Conservation (phyloP, 2,888 invertebrate genomes). For the Lochmaea capreae region DNA sequence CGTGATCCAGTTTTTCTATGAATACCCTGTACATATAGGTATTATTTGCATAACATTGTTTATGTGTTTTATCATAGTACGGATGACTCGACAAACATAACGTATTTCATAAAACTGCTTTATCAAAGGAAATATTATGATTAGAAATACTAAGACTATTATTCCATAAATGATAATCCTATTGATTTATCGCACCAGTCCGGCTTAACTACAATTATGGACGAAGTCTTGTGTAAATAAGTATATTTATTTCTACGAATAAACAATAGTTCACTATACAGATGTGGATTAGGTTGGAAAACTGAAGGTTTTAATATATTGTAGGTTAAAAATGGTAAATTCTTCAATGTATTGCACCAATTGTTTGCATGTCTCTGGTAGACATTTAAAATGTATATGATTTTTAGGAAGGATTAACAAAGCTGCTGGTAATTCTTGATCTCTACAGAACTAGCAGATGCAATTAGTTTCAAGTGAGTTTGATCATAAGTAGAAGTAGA, state of each 20-base stretch:
- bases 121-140: constrained; percentile 38
- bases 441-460: not conserved
- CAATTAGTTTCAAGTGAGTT: no score
- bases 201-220: constrained; percentile 32
- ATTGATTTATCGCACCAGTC: constrained; percentile 39
- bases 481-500: no score
- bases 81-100: constrained; percentile 20
- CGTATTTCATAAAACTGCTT: constrained; percentile 33
- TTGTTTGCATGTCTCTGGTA: not conserved
- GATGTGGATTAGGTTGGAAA: not conserved
- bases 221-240: not conserved
- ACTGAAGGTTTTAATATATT: not conserved
- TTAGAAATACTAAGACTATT: constrained; percentile 38
- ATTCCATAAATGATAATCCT: constrained; percentile 41
- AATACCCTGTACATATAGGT: not conserved
- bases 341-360: not conserved
- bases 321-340: not conserved
- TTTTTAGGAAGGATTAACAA: not conserved
- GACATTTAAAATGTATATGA: not conserved
- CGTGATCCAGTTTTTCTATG: no score
- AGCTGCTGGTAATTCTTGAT: not conserved
- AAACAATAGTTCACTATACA: not conserved
- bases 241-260: not conserved
- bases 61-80: constrained; percentile 18
- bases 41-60: constrained; percentile 16